A percentile compares a stretch with the other conserved stretches of the same genome.
Evolutionary conservation across 2,888 invertebrate species (phyloP).

Genomic region (Acronicta leporina): DNA sequence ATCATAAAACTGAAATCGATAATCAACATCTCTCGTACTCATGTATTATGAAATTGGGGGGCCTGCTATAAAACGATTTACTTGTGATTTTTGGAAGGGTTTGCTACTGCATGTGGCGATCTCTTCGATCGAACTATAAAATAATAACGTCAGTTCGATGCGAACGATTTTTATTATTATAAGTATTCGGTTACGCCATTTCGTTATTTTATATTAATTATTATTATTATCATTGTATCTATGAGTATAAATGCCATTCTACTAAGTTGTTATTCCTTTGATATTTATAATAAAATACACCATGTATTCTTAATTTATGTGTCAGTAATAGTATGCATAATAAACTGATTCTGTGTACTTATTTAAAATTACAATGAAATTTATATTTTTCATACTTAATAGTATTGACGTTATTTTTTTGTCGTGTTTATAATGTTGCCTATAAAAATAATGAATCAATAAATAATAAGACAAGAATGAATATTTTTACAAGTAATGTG

Average conservation of each 20-base stretch:
- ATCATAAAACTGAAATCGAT: slow-evolving; percentile 46
- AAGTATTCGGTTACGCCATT: slow-evolving; percentile 62
- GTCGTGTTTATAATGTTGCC: slow-evolving; percentile 84
- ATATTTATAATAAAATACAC: slow-evolving; percentile 66
- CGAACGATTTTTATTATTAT: slow-evolving; percentile 43
- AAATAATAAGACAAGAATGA: slow-evolving; percentile 87
- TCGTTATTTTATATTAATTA: slow-evolving; percentile 61
- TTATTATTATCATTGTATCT: slow-evolving; percentile 58
- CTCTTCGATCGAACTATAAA: slow-evolving; percentile 32
- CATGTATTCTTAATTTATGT: slow-evolving; percentile 70
- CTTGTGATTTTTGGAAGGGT: slow-evolving; percentile 42
- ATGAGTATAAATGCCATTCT: slow-evolving; percentile 67
- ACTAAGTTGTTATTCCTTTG: slow-evolving; percentile 71
- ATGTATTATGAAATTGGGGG: slow-evolving; percentile 33
- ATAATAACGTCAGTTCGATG: slow-evolving; percentile 39
- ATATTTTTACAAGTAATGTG: slow-evolving; percentile 89
- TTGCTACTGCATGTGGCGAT: slow-evolving; percentile 18
- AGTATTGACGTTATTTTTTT: slow-evolving; percentile 81
- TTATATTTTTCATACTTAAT: slow-evolving; percentile 82
- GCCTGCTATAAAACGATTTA: slow-evolving; percentile 36
- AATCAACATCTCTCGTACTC: slow-evolving; percentile 44
- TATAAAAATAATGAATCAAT: slow-evolving; percentile 85
- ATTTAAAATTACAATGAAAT: slow-evolving; percentile 82
- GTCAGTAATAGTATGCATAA: slow-evolving; percentile 73
- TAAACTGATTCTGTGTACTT: slow-evolving; percentile 81